These are phyloP conservation scores for Suncus etruscus DNA, from an alignment of 2,113 vertebrate genomes.

Conservation along the genomic window DNA sequence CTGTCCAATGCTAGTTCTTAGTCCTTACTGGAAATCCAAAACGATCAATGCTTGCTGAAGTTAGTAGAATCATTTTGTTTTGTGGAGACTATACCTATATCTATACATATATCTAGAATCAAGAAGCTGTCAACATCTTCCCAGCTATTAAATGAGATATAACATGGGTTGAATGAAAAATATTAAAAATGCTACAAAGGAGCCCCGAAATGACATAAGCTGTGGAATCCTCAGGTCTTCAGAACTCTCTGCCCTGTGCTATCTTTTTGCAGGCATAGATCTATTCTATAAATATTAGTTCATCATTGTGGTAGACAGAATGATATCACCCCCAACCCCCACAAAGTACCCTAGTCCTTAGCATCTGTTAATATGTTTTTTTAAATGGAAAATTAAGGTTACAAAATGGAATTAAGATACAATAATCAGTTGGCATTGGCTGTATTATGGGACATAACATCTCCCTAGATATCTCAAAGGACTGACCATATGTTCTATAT, in stretches of 20 bases:
- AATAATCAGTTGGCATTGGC: too few relatives aligned
- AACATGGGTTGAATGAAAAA: not conserved
- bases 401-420: not conserved
- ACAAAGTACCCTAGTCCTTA: too few relatives aligned
- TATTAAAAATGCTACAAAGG: not conserved
- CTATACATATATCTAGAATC: not conserved
- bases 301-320: not conserved
- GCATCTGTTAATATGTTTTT: not conserved
- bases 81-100: not conserved
- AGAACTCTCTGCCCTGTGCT: not conserved
- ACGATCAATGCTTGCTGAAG: not conserved
- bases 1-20: not conserved
- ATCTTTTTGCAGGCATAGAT: too few relatives aligned
- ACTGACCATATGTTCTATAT: too few relatives aligned
- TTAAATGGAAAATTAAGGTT: not conserved
- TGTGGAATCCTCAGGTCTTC: not conserved
- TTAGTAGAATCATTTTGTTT: not conserved
- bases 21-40: not conserved
- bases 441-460: too few relatives aligned
- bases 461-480: too few relatives aligned
- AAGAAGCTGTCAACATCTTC: not conserved
- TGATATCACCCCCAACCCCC: not conserved
- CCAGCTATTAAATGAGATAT: not conserved
- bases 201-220: not conserved
- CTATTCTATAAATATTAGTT: not conserved